Base-by-base conservation (phyloP, 53 echinoderm and acorn worm genomes). In the Zoroaster sp. region DNA sequence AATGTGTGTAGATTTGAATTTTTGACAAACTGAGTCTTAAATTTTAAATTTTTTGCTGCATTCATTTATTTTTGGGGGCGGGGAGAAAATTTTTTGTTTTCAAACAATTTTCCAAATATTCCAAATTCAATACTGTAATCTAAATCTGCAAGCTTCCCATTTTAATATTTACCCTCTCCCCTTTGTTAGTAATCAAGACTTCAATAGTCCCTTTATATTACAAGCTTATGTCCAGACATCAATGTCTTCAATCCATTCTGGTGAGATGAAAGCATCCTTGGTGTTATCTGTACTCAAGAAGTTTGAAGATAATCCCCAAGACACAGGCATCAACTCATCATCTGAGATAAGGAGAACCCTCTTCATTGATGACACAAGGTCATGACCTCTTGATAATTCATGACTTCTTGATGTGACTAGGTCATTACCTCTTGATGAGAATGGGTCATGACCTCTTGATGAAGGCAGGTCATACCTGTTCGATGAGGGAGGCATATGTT, bases 271-370 rank as follows among this genome's bases (percentile, higher is more conserved):
- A 6, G 65, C 46, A 1, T 72, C 34, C 7, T 35, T 18, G 87
- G 73, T 63, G 66, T 91, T 73, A 17, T 54, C 91, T 13, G 78
- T 34, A 3, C 55, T 72, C 73, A 54, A 78, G 63, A 91, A 45
- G 31, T 91, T 73, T 77, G 63, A 21, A 13, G 87, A 87, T 4
- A 74, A 30, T 12, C 87, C 67, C 33, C 80, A 79, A 25, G 87
- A 80, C 25, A 79, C 63, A 21, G 91, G 91, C 31, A 91, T 36
- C 65, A 91, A 80, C 88, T 91, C 91, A 51, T 87, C 66, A 38
- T 91, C 91, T 30, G 73, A 46, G 35, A 91, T 87, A 15, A 91
- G 74, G 15, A 80, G 81, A 4, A 91, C 72, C 87, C 79, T 53
- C 17, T 69, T 6, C 78, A 88, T 13, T 7, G 69, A 88, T 17